Percentiles rank a stretch among this genome's conserved stretches.
phyloP scores from a whole-genome alignment of 2,797 vertebrate species.

The Saxicola maurus region DNA sequence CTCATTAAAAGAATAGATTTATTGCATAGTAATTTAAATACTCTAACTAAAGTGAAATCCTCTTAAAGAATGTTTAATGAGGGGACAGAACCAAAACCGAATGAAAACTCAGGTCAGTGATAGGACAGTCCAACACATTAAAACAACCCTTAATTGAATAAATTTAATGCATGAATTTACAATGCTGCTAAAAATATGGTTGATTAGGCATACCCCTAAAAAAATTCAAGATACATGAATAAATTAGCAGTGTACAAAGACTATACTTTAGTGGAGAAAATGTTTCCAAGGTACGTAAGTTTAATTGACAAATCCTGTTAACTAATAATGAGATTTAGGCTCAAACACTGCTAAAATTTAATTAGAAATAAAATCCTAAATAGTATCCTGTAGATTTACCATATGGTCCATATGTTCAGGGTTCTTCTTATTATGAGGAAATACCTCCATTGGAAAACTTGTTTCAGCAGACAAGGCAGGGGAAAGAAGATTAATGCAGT shows the following conservation, averaged over 20 bases:
- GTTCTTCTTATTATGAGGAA: background rate
- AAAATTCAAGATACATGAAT: background rate
- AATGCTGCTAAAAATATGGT: slow-evolving; percentile 49
- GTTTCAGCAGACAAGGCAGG: background rate
- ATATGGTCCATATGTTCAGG: background rate
- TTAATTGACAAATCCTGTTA: slow-evolving; percentile 15
- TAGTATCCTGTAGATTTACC: background rate
- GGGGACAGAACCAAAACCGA: slow-evolving; percentile 29
- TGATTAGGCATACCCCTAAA: background rate
- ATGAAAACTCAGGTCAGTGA: slow-evolving; percentile 42
- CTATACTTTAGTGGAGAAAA: background rate
- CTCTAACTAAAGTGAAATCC: slow-evolving; percentile 62
- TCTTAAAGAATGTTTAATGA: slow-evolving; percentile 70
- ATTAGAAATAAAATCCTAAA: slow-evolving; percentile 19
- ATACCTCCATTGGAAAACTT: background rate
- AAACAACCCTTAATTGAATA: slow-evolving; percentile 58
- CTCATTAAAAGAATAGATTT: slow-evolving; percentile 70
- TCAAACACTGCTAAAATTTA: background rate
- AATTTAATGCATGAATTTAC: slow-evolving; percentile 46
- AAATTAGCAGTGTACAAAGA: background rate
- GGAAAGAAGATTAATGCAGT: background rate
- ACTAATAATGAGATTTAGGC: slow-evolving; percentile 12
- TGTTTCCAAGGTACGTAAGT: background rate
- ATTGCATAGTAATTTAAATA: slow-evolving; percentile 62
- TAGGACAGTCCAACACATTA: slow-evolving; percentile 47